Evolutionary conservation across 2,797 vertebrate genomes (phyloP).

Genomic region (Leptatherina wallacei): DNA sequence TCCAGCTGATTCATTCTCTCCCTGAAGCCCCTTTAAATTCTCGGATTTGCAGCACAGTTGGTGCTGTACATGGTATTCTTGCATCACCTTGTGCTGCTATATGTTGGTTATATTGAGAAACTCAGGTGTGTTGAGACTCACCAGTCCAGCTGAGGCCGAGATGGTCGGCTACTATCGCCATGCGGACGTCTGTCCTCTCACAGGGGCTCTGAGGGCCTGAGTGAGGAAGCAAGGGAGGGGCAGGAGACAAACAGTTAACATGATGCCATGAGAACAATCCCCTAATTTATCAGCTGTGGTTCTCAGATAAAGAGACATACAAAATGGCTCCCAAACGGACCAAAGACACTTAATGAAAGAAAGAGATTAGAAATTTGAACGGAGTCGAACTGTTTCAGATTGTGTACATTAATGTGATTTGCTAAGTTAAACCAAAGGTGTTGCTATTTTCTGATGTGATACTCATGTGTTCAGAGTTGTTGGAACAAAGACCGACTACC

Average conservation of each 20-base stretch:
- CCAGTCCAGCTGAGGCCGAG: slow-evolving; percentile 99
- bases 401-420: slow-evolving; percentile 5
- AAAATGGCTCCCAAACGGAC: slow-evolving; percentile 25
- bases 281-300: slow-evolving; percentile 12
- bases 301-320: slow-evolving; percentile 17
- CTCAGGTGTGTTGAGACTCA: slow-evolving; percentile 71
- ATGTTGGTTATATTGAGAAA: background rate
- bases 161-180: slow-evolving; percentile 99
- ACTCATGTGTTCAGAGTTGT: background rate
- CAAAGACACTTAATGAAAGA: slow-evolving; percentile 21
- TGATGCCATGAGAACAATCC: slow-evolving; percentile 7
- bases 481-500: slow-evolving; percentile 53
- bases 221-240: slow-evolving; percentile 36
- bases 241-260: slow-evolving; percentile 47
- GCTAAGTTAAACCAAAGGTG: background rate
- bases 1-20: slow-evolving; percentile 16
- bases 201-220: slow-evolving; percentile 99
- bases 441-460: background rate
- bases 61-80: background rate
- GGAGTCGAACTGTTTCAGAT: slow-evolving; percentile 52
- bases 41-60: background rate
- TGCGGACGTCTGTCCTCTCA: slow-evolving; percentile 98
- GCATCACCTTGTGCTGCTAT: background rate
- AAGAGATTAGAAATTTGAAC: slow-evolving; percentile 63
- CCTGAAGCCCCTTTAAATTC: slow-evolving; percentile 1